phyloP scores from a whole-genome alignment of 2,797 vertebrate genomes.

The Calcarius lapponicus region DNA sequence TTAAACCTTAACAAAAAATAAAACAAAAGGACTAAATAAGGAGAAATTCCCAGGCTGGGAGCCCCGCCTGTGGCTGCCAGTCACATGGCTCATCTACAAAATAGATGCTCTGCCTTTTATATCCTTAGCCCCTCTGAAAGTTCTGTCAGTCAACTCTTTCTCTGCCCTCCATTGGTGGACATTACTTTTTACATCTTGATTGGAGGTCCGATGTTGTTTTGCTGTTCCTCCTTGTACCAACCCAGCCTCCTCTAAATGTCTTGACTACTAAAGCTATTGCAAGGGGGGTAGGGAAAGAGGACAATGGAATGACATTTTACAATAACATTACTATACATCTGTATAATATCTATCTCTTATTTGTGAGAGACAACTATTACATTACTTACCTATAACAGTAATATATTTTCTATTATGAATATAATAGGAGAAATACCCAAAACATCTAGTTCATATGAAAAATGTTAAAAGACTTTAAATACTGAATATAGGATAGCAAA shows the following conservation, averaged over 20 bases:
- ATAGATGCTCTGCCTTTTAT: background rate
- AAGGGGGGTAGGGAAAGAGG: background rate
- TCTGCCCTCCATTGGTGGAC: background rate
- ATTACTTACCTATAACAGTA: background rate
- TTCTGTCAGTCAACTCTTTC: background rate
- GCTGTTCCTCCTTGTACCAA: background rate
- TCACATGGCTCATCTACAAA: background rate
- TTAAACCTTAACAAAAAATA: background rate
- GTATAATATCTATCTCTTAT: background rate
- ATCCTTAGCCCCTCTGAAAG: background rate
- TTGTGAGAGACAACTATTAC: background rate
- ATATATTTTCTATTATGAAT: background rate
- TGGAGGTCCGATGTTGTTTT: background rate
- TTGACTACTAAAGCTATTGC: background rate
- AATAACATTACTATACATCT: background rate
- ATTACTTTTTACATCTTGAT: background rate
- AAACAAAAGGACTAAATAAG: background rate
- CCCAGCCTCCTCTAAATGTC: background rate
- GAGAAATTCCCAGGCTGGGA: background rate
- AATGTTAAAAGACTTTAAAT: background rate
- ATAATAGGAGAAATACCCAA: fast-evolving
- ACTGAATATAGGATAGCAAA: background rate
- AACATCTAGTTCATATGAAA: background rate
- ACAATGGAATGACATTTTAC: background rate
- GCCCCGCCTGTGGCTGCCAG: background rate